Evolutionary conservation across 2,888 invertebrate genomes (phyloP).

Genomic region (Deilephila porcellus): DNA sequence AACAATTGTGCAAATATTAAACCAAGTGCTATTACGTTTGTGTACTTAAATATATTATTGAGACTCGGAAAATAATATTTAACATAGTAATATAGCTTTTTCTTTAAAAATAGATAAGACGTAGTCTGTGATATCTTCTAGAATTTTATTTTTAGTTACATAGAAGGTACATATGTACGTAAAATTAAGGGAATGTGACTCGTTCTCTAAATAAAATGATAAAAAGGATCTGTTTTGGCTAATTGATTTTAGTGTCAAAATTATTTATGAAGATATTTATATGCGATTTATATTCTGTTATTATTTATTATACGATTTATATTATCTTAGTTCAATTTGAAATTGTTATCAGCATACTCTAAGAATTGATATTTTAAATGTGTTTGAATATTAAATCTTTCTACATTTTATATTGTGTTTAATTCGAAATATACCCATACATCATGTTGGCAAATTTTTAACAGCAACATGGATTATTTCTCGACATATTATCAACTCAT

Average conservation of each 20-base stretch:
- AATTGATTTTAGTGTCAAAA: not conserved
- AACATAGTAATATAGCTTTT: not conserved
- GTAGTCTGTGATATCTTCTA: conserved; percentile 7
- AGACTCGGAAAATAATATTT: not conserved
- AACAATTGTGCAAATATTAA: conserved; percentile 5
- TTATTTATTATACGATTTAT: too few species aligned
- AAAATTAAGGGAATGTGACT: not conserved
- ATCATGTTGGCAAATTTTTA: not conserved
- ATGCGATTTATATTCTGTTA: too few species aligned
- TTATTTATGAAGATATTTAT: too few species aligned
- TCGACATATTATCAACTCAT: not conserved
- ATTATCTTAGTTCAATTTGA: too few species aligned
- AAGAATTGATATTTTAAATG: not conserved
- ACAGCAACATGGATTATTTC: not conserved
- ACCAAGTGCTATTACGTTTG: not conserved
- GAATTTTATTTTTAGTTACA: not conserved
- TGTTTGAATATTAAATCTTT: conserved; percentile 3
- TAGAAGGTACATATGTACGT: not conserved
- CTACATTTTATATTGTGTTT: not conserved
- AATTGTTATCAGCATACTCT: too few species aligned
- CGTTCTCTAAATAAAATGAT: not conserved
- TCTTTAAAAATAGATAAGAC: not conserved
- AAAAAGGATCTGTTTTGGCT: not conserved
- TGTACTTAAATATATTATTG: not conserved
- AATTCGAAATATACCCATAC: not conserved